Evolutionary conservation across 2,797 vertebrate species (phyloP), one percentile per base, ranked within the genome.

Genomic region (Sebastes steindachneri): DNA sequence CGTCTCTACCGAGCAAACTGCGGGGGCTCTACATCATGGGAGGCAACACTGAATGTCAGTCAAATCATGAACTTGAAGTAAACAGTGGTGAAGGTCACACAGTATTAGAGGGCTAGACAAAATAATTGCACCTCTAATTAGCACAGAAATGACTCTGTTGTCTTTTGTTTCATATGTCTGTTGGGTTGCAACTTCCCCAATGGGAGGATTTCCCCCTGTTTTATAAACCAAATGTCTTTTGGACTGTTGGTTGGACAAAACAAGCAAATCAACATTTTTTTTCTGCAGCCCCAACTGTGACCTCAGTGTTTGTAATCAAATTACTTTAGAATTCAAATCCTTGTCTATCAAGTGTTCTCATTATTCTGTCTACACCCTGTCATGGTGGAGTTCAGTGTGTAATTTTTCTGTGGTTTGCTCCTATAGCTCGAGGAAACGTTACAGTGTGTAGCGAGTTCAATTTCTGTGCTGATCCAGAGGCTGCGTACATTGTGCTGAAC

Each of bases 381-480:
- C 1, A 8, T 11, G 54, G 21, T 35, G 35, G 10, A 14, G 14
- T n/a, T 75, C 26, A 64, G 17, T 26, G n/a, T 21, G 37, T 72
- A 9, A 65, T 57, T 54, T 31, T 33, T 68, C 9, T 70, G 66
- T 37, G 19, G 0, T 54, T 11, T 79, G 3, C 19, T 23, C 31
- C 41, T 25, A 11, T 78, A 97, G 96, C 95, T 68, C 94, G 94
- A 79, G 96, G 96, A 80, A 97, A 97, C 90, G 89, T 78, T 3
- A 95, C 94, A 0, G 57, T 95, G 10, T 97, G 95, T 45, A 92
- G 87, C 0, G 96, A 97, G 84, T 96, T 95, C 82, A 97, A 97
- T 82, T 97, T 97, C 68, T 75, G 90, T 7, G 92, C 92, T 4
- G 96, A 97, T 83, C 96, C 96, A 41, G 96, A 97, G 90, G 96